phyloP scores from a whole-genome alignment of 2,888 invertebrate genomes.

The Enchytraeus crypticus region DNA sequence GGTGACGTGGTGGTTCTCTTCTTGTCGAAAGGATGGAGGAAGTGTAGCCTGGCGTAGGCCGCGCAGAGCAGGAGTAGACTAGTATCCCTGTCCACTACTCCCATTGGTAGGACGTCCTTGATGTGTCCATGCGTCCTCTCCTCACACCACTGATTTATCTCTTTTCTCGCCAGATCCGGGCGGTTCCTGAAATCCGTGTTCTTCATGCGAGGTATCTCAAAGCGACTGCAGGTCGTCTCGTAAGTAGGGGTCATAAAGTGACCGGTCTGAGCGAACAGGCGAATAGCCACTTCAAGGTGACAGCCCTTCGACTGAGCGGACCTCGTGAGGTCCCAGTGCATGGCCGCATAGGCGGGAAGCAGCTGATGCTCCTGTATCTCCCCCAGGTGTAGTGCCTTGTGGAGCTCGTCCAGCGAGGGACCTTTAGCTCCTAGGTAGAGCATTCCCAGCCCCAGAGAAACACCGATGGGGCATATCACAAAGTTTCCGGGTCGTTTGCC shows the following conservation, averaged over 20 bases:
- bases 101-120: slow-evolving; percentile 27
- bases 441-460: slow-evolving; percentile 27
- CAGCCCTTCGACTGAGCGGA: slow-evolving; percentile 26
- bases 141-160: slow-evolving; percentile 30
- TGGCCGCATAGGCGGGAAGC: slow-evolving; percentile 28
- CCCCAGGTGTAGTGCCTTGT: slow-evolving; percentile 22
- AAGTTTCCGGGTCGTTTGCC: slow-evolving; percentile 28
- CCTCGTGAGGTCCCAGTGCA: slow-evolving; percentile 28
- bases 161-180: slow-evolving; percentile 26
- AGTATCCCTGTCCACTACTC: slow-evolving; percentile 26
- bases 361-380: slow-evolving; percentile 26
- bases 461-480: slow-evolving; percentile 22
- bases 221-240: slow-evolving; percentile 22
- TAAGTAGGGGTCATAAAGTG: slow-evolving; percentile 19
- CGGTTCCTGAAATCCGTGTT: slow-evolving; percentile 23
- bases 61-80: slow-evolving; percentile 23
- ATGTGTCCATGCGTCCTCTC: slow-evolving; percentile 25
- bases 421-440: slow-evolving; percentile 24
- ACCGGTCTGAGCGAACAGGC: slow-evolving; percentile 24
- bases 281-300: slow-evolving; percentile 22
- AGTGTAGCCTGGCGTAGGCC: slow-evolving; percentile 24
- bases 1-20: slow-evolving; percentile 20
- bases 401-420: slow-evolving; percentile 24
- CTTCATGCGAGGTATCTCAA: slow-evolving; percentile 23
- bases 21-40: slow-evolving; percentile 25